phyloP scores from a whole-genome alignment of 2,113 vertebrate genomes.

The Pipra filicauda region DNA sequence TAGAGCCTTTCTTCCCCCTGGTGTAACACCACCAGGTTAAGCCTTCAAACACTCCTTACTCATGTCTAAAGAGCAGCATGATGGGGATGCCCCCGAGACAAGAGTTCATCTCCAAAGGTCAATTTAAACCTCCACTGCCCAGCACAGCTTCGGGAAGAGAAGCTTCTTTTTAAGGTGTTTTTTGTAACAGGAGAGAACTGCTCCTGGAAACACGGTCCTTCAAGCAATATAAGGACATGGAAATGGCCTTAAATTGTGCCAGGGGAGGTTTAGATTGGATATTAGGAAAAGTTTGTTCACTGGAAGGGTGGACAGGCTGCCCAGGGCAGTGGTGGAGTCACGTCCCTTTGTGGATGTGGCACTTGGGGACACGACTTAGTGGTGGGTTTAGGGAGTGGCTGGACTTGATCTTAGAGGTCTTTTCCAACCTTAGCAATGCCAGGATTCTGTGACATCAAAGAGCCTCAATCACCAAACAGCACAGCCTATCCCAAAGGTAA shows the following conservation, averaged over 20 bases:
- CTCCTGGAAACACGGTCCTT: background rate
- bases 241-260: background rate
- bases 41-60: background rate
- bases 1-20: background rate
- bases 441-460: background rate
- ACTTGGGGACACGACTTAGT: rapidly evolving
- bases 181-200: background rate
- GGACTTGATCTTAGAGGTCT: background rate
- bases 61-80: background rate
- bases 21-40: background rate
- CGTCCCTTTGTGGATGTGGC: background rate
- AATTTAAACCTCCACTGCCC: background rate
- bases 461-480: background rate
- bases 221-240: background rate
- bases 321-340: background rate
- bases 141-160: background rate
- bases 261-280: background rate
- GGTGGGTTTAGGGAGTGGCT: background rate
- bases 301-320: background rate
- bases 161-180: background rate
- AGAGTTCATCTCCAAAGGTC: background rate
- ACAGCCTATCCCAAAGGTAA: background rate
- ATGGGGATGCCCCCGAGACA: background rate
- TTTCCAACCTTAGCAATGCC: background rate
- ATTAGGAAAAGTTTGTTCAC: background rate